Evolutionary conservation across 2,888 invertebrate species (phyloP).

Genomic region (Sphaerophoria rueppellii): DNA sequence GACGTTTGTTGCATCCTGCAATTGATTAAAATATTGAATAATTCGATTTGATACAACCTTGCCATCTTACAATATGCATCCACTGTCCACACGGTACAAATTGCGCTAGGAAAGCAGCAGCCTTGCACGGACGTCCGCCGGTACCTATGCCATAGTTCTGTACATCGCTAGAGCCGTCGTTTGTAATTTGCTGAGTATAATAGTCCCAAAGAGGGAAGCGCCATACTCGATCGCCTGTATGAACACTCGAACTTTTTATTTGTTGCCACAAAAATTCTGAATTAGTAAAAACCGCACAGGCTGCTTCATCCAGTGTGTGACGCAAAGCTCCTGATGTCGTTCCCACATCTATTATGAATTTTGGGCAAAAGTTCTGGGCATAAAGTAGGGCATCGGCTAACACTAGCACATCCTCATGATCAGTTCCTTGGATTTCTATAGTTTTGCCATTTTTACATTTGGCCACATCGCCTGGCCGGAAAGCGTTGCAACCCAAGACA

Average conservation of each 20-base stretch:
- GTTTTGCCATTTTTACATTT: conserved; percentile 89
- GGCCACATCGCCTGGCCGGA: conserved; percentile 90
- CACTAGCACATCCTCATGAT: conserved; percentile 89
- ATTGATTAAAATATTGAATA: conserved; percentile 3
- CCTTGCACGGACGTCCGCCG: conserved; percentile 86
- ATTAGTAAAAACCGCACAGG: conserved; percentile 90
- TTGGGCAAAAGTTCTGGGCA: conserved; percentile 86
- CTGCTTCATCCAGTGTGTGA: conserved; percentile 86
- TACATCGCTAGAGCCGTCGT: conserved; percentile 29
- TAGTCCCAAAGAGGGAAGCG: conserved; percentile 90
- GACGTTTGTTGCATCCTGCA: conserved; percentile 87
- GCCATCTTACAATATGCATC: conserved; percentile 86
- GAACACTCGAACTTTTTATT: conserved; percentile 86
- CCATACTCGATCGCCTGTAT: conserved; percentile 92
- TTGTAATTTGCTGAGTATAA: conserved; percentile 81
- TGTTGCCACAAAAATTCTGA: conserved; percentile 86
- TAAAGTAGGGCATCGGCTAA: conserved; percentile 91
- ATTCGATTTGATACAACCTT: background rate
- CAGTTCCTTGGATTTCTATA: conserved; percentile 87
- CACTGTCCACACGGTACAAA: conserved; percentile 86
- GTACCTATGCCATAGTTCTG: conserved; percentile 82
- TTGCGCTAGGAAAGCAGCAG: conserved; percentile 88
- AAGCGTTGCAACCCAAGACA: conserved; percentile 90
- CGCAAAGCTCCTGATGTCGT: conserved; percentile 89
- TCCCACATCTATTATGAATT: conserved; percentile 89